A percentile compares a stretch with the other conserved stretches of the same genome.
Evolutionary conservation across 2,888 invertebrate genomes (phyloP).

Genomic region (Megamerina dolium): DNA sequence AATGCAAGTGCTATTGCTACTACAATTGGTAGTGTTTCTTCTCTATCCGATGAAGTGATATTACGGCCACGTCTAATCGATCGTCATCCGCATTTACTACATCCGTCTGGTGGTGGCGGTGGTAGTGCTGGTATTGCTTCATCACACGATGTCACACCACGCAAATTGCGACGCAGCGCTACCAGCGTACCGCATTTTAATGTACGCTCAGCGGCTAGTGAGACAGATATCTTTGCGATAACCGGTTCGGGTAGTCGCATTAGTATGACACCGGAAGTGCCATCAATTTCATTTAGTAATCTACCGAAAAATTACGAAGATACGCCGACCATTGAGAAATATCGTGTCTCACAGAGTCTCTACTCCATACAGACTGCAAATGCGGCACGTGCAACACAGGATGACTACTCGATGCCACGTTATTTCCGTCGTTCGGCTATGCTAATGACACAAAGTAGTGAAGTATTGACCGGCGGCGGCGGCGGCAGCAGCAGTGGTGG

Average conservation of each 20-base stretch:
- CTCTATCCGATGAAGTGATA: constrained; percentile 34
- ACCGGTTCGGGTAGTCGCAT: constrained; percentile 40
- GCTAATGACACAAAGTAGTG: constrained; percentile 41
- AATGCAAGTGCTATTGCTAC: constrained; percentile 2
- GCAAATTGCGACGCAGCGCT: constrained; percentile 40
- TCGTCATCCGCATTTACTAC: constrained; percentile 36
- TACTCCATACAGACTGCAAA: constrained; percentile 54
- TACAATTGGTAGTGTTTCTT: constrained; percentile 2
- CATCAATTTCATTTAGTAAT: constrained; percentile 47
- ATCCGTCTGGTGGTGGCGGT: constrained; percentile 10
- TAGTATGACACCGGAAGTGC: constrained; percentile 51
- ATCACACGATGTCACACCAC: constrained; percentile 16
- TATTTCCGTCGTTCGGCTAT: constrained; percentile 53
- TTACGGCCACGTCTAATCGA: constrained; percentile 41
- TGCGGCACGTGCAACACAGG: constrained; percentile 45
- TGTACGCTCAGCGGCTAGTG: constrained; percentile 40
- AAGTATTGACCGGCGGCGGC: constrained; percentile 28
- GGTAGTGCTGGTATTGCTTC: constrained; percentile 10
- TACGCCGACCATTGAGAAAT: constrained; percentile 49
- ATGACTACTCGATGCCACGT: constrained; percentile 59
- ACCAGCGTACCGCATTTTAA: constrained; percentile 47
- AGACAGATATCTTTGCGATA: constrained; percentile 48
- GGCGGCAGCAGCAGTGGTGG: no score
- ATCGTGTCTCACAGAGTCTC: constrained; percentile 46
- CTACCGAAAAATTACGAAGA: constrained; percentile 49